Conservation (phyloP, 2,113 vertebrate species). For the Verasper variegatus region DNA sequence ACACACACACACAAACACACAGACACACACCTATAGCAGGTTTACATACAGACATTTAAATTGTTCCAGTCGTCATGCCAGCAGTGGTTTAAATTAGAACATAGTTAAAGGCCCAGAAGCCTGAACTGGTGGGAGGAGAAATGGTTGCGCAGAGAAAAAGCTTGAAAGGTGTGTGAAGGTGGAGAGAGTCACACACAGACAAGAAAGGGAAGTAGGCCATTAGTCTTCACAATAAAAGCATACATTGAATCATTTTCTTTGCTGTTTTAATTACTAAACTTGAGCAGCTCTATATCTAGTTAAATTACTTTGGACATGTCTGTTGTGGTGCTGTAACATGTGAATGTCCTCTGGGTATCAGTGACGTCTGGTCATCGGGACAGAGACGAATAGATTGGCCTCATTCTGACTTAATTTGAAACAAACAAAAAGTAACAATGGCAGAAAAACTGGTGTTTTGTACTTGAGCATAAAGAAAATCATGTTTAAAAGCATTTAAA, state of each 20-base stretch:
- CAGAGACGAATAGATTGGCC: too few species aligned
- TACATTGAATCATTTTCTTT: background rate
- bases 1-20: slow-evolving; percentile 42
- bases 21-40: slow-evolving; percentile 35
- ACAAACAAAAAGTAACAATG: too few species aligned
- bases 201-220: slow-evolving; percentile 19
- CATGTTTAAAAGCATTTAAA: too few species aligned
- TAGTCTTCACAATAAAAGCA: slow-evolving; percentile 71
- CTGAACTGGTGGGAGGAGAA: slow-evolving; percentile 65
- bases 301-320: too few species aligned
- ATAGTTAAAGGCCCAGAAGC: slow-evolving; percentile 64
- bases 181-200: slow-evolving; percentile 25
- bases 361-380: too few species aligned
- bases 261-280: background rate
- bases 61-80: slow-evolving; percentile 54
- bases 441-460: too few species aligned
- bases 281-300: too few species aligned
- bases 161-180: slow-evolving; percentile 59
- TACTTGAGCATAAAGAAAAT: too few species aligned
- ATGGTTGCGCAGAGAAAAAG: slow-evolving; percentile 69
- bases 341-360: too few species aligned
- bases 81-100: slow-evolving; percentile 67
- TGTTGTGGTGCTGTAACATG: too few species aligned
- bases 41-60: slow-evolving; percentile 44
- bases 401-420: too few species aligned